Evolutionary conservation across 2,888 invertebrate genomes (phyloP).

Genomic region (Desoria tigrina): DNA sequence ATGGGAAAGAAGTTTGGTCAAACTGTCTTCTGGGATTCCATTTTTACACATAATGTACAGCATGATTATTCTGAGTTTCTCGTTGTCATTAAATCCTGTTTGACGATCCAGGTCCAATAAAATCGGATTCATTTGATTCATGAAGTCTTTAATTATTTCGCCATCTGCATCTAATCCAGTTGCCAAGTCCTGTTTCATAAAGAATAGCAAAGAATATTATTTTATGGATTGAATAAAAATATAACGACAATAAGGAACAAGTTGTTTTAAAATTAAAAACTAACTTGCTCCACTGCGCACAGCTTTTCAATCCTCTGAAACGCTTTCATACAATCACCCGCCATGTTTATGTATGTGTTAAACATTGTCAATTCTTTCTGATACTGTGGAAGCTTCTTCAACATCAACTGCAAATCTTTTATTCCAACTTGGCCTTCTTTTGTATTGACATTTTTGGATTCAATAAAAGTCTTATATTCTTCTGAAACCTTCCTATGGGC

Average conservation of each 20-base stretch:
- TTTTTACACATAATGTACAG: conserved; percentile 45
- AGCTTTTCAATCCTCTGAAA: conserved; percentile 37
- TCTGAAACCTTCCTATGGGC: conserved; percentile 39
- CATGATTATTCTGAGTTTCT: conserved; percentile 47
- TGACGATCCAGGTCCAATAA: conserved; percentile 35
- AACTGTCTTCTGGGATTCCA: conserved; percentile 42
- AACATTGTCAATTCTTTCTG: conserved; percentile 43
- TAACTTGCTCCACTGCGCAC: conserved; percentile 40
- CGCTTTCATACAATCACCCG: conserved; percentile 35
- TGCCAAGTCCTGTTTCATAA: conserved; percentile 39
- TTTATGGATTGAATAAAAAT: neutral
- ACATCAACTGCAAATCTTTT: conserved; percentile 37
- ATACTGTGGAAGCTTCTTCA: conserved; percentile 44
- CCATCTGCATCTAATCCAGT: conserved; percentile 38
- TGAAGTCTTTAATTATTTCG: conserved; percentile 41
- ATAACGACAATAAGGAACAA: neutral
- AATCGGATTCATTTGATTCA: conserved; percentile 42
- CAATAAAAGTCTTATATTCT: conserved; percentile 38
- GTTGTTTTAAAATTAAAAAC: neutral
- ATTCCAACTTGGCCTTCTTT: conserved; percentile 21
- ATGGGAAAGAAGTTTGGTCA: conserved; percentile 45
- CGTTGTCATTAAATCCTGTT: conserved; percentile 33
- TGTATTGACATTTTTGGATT: conserved; percentile 35
- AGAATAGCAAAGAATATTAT: neutral
- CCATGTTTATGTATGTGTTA: conserved; percentile 39